Evolutionary conservation across 2,113 vertebrate species (phyloP).

Genomic region (Peucedramus taeniatus): DNA sequence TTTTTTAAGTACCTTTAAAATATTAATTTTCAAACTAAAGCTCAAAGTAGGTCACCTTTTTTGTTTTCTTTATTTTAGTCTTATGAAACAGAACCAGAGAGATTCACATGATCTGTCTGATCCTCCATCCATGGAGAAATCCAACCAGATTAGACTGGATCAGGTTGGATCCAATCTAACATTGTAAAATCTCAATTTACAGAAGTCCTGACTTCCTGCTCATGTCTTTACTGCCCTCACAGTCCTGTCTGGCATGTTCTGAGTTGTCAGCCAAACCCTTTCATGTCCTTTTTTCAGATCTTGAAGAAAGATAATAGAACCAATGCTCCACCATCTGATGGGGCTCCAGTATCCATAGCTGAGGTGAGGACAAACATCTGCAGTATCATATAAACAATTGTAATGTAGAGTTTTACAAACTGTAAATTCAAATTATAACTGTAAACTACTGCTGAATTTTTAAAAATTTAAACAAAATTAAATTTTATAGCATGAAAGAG

Average conservation of each 20-base stretch:
- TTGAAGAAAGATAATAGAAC: constrained; percentile 68
- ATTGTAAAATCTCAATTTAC: not conserved
- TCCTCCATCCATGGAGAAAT: not conserved
- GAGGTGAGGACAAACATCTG: constrained; percentile 56
- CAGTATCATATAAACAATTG: not conserved
- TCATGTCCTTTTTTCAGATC: constrained; percentile 54
- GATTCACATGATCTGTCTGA: not conserved
- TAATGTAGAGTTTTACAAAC: not conserved
- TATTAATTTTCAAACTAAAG: not conserved
- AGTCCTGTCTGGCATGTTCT: not conserved
- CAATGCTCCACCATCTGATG: constrained; percentile 14
- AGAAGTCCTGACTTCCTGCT: not conserved
- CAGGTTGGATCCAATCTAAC: not conserved
- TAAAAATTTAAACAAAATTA: not conserved
- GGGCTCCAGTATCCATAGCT: constrained; percentile 37
- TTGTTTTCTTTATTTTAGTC: not conserved
- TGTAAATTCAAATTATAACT: not conserved
- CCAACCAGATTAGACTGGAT: not conserved
- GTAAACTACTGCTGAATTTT: not conserved
- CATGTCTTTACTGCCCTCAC: not conserved
- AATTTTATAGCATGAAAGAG: not conserved
- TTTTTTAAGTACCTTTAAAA: not conserved
- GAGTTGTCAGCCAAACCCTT: not conserved
- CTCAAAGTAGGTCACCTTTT: not conserved
- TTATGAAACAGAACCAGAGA: not conserved